Base-by-base conservation (phyloP, 2,797 vertebrate genomes). In the Lacerta viridis region DNA sequence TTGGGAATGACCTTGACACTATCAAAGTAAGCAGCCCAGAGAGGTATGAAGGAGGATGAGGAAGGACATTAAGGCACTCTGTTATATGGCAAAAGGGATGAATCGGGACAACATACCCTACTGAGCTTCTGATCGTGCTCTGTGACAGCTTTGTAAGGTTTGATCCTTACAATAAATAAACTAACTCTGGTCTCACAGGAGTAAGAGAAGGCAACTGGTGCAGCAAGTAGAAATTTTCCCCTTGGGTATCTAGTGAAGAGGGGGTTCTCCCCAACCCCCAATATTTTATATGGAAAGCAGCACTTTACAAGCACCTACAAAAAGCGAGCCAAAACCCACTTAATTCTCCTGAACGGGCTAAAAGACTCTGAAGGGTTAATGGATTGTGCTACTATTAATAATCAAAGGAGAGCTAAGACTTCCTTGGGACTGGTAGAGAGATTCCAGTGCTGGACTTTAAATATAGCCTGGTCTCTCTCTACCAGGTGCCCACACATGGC, bases 141-240 rank as follows among this genome's bases (percentile, higher is more conserved):
- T 69, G 27, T 88, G 74, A 33, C 33, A 33, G 9, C 0, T 88
- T 92, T 91, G 87, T 83, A 90, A 92, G 91, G 91, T 91, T 82
- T 94, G 86, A 11, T 33, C 78, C 79, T 64, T 91, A 89, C 85
- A 95, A 95, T 95, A 95, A 95, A 94, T 96, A 95, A 95, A 94
- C 92, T 90, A 93, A 92, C 92, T 87, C 87, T 85, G 7, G 36
- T 77, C 84, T 81, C 87, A 76, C 84, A 72, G 87, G 13, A 0
- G 82, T 43, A 89, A 93, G 87, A 90, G 11, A 2, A 92, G 84
- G 90, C 83, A 80, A 76, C 33, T 80, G 75, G 46, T 46, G 46
- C 76, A 74, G 5, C 18, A 82, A 81, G 61, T 50, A 82, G 11
- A 76, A 82, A 41, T 4, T 41, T n/a, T 33, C 68, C 17, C 69